These are phyloP conservation scores for Pseudolaguvia tuberculata DNA, from an alignment of 2,113 vertebrate species.

Conservation along the genomic window DNA sequence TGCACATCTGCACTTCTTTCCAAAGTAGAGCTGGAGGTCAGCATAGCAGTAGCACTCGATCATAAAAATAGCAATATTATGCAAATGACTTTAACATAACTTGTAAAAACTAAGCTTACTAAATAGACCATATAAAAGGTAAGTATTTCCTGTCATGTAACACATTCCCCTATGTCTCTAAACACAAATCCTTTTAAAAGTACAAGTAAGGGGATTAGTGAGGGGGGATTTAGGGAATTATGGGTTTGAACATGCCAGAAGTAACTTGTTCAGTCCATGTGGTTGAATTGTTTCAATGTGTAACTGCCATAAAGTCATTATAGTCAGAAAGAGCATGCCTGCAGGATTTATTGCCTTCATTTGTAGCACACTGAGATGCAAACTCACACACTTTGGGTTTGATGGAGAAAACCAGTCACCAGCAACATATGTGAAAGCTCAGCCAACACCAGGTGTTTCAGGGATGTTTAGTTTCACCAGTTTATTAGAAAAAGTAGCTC, in stretches of 20 bases:
- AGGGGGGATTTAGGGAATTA: slow-evolving; percentile 44
- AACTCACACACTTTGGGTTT: slow-evolving; percentile 39
- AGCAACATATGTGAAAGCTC: slow-evolving; percentile 56
- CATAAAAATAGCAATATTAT: not conserved
- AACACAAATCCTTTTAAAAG: not conserved
- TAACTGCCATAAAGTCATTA: slow-evolving; percentile 61
- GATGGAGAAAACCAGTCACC: slow-evolving; percentile 54
- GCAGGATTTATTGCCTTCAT: slow-evolving; percentile 63
- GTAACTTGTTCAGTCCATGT: slow-evolving; percentile 61
- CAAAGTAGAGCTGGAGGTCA: slow-evolving; percentile 6
- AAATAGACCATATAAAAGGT: not conserved
- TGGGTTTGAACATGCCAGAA: slow-evolving; percentile 43
- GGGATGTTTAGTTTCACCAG: slow-evolving; percentile 49
- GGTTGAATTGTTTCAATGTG: slow-evolving; percentile 67
- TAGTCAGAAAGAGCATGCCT: slow-evolving; percentile 61
- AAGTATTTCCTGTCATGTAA: not conserved
- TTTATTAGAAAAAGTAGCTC: slow-evolving; percentile 39
- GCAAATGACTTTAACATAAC: not conserved
- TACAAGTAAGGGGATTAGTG: not conserved
- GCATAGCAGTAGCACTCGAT: not conserved
- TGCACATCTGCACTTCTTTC: slow-evolving; percentile 48
- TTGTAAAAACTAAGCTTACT: not conserved
- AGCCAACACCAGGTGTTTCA: slow-evolving; percentile 61
- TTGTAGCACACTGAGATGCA: slow-evolving; percentile 47
- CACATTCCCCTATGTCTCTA: not conserved